These are phyloP conservation scores for Corythornis vintsioides DNA, from an alignment of 2,113 vertebrate genomes.

Conservation along the genomic window DNA sequence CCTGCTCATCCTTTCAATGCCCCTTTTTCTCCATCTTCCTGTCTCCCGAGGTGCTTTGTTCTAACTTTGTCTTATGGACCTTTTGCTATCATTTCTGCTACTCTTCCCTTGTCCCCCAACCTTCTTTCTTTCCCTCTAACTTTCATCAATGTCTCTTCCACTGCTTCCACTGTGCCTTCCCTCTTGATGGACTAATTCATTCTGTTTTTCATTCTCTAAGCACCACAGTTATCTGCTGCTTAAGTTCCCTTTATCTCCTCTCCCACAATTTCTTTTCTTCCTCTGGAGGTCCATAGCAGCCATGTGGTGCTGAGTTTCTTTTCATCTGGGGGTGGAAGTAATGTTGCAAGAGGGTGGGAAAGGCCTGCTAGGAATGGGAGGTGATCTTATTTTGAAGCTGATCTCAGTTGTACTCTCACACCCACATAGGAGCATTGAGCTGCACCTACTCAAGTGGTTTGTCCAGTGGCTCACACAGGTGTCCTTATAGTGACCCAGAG, in stretches of 20 bases:
- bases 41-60: not conserved
- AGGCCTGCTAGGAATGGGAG: fast-evolving
- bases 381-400: not conserved
- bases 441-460: fast-evolving
- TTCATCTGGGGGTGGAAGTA: not conserved
- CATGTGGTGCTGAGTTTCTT: not conserved
- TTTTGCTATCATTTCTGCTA: not conserved
- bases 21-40: not conserved
- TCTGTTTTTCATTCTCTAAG: not conserved
- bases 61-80: not conserved
- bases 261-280: not conserved
- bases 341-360: not conserved
- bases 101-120: not conserved
- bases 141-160: not conserved
- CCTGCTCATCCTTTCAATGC: not conserved
- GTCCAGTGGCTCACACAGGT: not conserved
- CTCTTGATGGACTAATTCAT: not conserved
- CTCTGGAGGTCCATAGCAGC: not conserved
- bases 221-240: not conserved
- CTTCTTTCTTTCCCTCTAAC: not conserved
- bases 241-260: not conserved
- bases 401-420: not conserved
- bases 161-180: not conserved
- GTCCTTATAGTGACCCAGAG: fast-evolving
- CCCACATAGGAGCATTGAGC: not conserved